phyloP scores from a whole-genome alignment of 2,113 vertebrate genomes.

The Pheucticus melanocephalus region DNA sequence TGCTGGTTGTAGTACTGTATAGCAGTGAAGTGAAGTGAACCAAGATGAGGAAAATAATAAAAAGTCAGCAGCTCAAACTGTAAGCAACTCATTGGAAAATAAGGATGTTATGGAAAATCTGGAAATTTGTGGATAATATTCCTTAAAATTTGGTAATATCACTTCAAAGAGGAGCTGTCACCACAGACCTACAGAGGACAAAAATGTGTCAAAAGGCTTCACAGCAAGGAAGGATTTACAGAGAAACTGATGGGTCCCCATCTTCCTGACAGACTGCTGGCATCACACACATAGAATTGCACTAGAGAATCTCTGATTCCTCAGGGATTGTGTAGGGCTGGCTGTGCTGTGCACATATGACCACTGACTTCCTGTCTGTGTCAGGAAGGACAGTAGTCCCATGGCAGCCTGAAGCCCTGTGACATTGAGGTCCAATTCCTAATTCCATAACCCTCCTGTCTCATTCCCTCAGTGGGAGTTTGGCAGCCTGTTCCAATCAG shows the following conservation, averaged over 20 bases:
- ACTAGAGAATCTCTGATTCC: background rate
- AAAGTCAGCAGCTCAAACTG: background rate
- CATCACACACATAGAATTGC: background rate
- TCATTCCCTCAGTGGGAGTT: background rate
- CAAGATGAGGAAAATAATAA: background rate
- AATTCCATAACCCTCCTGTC: background rate
- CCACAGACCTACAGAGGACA: background rate
- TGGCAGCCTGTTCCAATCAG: background rate
- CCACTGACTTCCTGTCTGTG: background rate
- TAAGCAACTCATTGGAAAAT: background rate
- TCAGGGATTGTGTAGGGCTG: background rate
- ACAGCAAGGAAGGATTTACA: background rate
- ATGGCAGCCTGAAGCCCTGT: background rate
- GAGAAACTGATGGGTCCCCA: background rate
- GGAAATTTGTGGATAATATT: background rate
- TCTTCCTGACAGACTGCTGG: background rate
- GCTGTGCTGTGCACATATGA: background rate
- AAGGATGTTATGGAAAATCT: background rate
- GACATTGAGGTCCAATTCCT: background rate
- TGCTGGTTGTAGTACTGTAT: background rate
- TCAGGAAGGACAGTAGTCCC: background rate
- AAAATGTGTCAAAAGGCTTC: background rate
- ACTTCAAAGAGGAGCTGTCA: background rate
- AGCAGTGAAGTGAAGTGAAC: background rate
- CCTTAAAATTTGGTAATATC: background rate